Evolutionary conservation across 1,140 invertebrate species (phyloP), one percentile per base, ranked within the genome.

Genomic region (Plodia interpunctella): DNA sequence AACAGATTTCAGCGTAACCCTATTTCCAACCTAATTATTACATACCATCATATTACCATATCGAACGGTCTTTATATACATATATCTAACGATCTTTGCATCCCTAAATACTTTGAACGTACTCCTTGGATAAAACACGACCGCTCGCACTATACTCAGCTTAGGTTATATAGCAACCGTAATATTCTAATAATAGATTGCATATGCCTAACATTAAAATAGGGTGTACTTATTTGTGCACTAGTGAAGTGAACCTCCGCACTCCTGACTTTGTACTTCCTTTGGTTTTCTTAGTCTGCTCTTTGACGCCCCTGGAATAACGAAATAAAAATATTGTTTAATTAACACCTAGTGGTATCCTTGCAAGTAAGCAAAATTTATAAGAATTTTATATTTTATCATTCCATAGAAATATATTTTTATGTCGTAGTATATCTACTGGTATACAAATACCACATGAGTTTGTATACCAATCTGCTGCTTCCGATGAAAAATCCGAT

Each of bases 241-340:
- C 83, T 66, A 87, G 65, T 19, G 86, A 82, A 17, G 86, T 80
- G 64, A 88, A 78, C 66, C 83, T 73, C 62, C 69, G 80, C 44
- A 85, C 75, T 19, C 77, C 84, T 17, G 83, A 76, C 65, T 87
- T 86, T 20, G 72, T 60, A 49, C 66, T 66, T 63, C 83, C 87
- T 76, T 87, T 81, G 63, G 79, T 80, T 72, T 89, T 90, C 71
- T 83, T 87, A 30, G 80, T 84, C 65, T 90, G 82, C 66, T 90
- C 89, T 69, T 90, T 90, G 51, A 90, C 89, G 51, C 89, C 88
- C 63, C 89, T 90, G 79, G 3, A 83, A 88, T 54, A 10, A 66
- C 15, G 62, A 62, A 60, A 62, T 38, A 57, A 50, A 32, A 21
- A 62, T 28, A 5, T 5, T 28, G 28, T 32, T 32, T 32, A 32